Conservation (phyloP, 2,113 vertebrate genomes). For the Mesoclemmys tuberculata region DNA sequence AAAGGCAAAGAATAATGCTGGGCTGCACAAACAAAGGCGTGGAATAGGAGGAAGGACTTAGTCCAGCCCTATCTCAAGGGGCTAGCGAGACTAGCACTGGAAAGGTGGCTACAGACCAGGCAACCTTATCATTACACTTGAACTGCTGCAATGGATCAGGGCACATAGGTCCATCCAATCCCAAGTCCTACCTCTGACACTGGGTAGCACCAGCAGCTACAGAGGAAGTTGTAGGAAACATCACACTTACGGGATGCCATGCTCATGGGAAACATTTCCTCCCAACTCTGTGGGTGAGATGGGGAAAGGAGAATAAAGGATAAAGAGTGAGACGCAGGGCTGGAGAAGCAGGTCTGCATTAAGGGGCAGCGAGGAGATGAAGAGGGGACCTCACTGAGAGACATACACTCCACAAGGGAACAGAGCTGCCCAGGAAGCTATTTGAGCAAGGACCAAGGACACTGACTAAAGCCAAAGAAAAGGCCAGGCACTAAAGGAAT, state of each 20-base stretch:
- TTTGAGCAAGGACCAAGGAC: not conserved
- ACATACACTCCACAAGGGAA: not conserved
- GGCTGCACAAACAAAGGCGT: constrained; percentile 60
- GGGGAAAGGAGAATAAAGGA: not conserved
- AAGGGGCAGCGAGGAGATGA: not conserved
- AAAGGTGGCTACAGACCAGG: not conserved
- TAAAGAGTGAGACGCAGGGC: not conserved
- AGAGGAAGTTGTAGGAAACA: not conserved
- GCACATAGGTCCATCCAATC: not conserved
- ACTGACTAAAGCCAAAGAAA: not conserved
- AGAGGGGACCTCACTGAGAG: not conserved
- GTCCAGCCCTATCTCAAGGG: not conserved
- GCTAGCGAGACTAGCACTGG: not conserved
- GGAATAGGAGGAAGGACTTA: not conserved
- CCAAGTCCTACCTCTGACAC: not conserved
- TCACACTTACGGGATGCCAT: not conserved
- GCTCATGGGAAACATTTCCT: not conserved
- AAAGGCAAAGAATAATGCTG: constrained; percentile 50
- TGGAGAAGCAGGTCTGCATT: not conserved
- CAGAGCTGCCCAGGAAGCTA: not conserved
- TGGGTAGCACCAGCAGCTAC: not conserved
- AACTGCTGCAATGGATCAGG: not conserved
- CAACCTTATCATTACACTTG: not conserved
- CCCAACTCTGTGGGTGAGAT: not conserved
- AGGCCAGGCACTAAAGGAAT: not conserved